Evolutionary conservation across 2,797 vertebrate species (phyloP).

Genomic region (Streptopelia turtur): DNA sequence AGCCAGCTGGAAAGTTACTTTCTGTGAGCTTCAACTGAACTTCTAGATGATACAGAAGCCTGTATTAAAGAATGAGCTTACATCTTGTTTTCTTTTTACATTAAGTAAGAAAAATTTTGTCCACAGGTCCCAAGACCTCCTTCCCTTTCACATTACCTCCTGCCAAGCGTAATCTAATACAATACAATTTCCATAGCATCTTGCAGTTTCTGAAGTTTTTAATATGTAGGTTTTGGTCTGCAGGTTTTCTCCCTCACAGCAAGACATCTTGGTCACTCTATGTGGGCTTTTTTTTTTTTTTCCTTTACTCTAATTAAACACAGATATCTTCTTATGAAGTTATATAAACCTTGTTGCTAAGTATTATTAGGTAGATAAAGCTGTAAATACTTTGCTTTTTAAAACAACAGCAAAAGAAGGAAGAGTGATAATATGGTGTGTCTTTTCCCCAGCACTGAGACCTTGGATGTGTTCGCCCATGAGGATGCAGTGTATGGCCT

Average conservation of each 20-base stretch:
- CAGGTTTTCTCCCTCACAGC: background rate
- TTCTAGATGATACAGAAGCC: background rate
- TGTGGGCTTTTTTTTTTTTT: background rate
- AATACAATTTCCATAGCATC: background rate
- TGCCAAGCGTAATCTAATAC: background rate
- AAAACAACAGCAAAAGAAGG: background rate
- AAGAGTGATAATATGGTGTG: background rate
- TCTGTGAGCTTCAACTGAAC: background rate
- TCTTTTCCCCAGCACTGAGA: conserved; percentile 86
- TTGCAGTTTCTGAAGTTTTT: background rate
- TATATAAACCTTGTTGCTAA: background rate
- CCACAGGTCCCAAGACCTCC: background rate
- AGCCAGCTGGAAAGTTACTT: background rate
- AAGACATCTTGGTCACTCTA: background rate
- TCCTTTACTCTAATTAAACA: background rate
- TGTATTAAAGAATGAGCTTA: background rate
- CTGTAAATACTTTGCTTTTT: background rate
- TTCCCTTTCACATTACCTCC: background rate
- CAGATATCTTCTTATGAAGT: background rate
- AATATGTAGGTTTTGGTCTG: background rate
- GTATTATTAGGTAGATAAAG: background rate
- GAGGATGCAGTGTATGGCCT: conserved; percentile 97
- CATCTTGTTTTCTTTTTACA: background rate
- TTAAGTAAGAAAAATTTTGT: background rate
- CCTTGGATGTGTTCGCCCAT: conserved; percentile 95